Conservation (phyloP, 2,888 invertebrate genomes). For the Cephus sareptanus region DNA sequence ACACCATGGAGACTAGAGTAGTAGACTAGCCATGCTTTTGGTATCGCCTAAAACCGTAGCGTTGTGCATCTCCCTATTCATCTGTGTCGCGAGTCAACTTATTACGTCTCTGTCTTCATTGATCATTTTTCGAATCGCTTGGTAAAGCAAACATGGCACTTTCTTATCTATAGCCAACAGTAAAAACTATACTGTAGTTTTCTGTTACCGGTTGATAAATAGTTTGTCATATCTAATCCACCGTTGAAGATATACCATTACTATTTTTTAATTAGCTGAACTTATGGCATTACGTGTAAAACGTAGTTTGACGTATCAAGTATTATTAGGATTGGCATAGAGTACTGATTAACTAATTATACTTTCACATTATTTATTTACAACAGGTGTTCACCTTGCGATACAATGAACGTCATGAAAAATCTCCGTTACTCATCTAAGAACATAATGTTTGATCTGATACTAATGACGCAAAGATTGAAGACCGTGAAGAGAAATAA, state of each 20-base stretch:
- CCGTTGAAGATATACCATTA: background rate
- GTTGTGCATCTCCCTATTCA: too few species aligned
- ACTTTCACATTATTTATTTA: constrained; percentile 49
- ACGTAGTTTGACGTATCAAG: too few species aligned
- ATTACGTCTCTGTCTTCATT: background rate
- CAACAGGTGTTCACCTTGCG: constrained; percentile 37
- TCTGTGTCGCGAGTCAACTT: too few species aligned
- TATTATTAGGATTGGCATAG: background rate
- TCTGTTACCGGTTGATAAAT: background rate
- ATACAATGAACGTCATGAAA: constrained; percentile 36
- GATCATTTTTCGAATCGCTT: background rate
- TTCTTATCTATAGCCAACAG: background rate
- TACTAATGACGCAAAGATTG: background rate
- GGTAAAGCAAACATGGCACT: background rate
- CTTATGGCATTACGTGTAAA: too few species aligned
- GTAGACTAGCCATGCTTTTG: too few species aligned
- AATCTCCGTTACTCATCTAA: background rate
- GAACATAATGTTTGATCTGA: background rate
- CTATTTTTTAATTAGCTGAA: background rate
- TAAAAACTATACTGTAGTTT: background rate
- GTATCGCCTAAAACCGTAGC: too few species aligned
- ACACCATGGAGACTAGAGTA: too few species aligned
- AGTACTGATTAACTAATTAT: constrained; percentile 20
- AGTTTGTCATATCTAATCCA: background rate
- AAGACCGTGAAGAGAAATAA: background rate